Base-by-base conservation (phyloP, 2,888 invertebrate genomes). In the Lasioglossum lativentre region DNA sequence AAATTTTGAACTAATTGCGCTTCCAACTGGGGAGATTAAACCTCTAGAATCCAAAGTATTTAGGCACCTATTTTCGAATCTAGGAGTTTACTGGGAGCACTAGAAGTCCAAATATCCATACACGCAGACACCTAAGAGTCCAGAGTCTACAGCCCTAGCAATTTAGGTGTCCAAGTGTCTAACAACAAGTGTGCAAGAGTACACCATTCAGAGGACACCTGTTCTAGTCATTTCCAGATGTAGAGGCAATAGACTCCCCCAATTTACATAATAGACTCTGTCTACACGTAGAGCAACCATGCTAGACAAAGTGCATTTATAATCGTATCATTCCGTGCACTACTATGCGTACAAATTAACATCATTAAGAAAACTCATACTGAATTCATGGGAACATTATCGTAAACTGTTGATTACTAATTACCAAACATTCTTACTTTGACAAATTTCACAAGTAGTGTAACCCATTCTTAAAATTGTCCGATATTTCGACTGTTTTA, bases 181-280 rank as follows among this genome's bases (percentile, higher is more conserved):
- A 68, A 38, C 30, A 66, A 63, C 63, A 63, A 63, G 63, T 63
- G 63, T 63, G 30, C 63, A 63, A 63, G 63, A 63, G 63, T 30
- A 30, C 63, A 30, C 63, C 16, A 63, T 63, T 63, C 30, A 30
- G 30, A 16, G 30, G 63, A 63, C 30, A 63, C 63, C 63, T 63
- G 63, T 63, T 63, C 63, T 63, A 63, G 63, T 30, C 63, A 63
- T 63, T 30, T 16, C 63, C 63, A 63, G 16, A 63, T 63, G 63
- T 63, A 16, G 30, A 30, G 30, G 16, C 5, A 16, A 63, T 27
- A 63, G 63, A 63, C 63, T 63, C 63, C 16, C 6, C 30, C 5
- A 63, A 63, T 63, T 63, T 63, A 63, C 63, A 63, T 63, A 30
- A 27, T 30, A 63, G 63, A 30, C 63, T 30, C 63, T 63, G 30